A percentile compares a stretch with the other conserved stretches of the same genome.
These are phyloP conservation scores for Bombyx huttoni DNA, from an alignment of 2,888 invertebrate genomes.

Conservation along the genomic window DNA sequence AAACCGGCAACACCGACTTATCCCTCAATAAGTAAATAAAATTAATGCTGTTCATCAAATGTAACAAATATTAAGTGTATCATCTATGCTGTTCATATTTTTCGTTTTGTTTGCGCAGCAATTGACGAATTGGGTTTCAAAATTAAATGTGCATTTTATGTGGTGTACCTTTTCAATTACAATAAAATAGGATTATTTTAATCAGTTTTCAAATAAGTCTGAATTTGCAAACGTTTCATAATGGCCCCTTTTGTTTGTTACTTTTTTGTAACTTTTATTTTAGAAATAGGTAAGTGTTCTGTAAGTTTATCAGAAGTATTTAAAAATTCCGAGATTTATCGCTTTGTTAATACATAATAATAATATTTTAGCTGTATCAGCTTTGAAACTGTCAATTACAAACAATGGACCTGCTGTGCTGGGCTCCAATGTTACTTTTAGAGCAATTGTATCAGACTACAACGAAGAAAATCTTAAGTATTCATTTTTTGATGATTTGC, in stretches of 20 bases:
- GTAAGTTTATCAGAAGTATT: neutral
- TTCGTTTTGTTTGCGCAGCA: too few species aligned
- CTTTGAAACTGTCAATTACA: slow-evolving; percentile 58
- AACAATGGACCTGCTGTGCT: slow-evolving; percentile 79
- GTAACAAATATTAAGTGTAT: too few species aligned
- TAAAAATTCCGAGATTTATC: too few species aligned
- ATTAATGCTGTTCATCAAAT: too few species aligned
- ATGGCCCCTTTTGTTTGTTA: slow-evolving; percentile 33
- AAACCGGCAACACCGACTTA: too few species aligned
- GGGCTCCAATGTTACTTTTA: slow-evolving; percentile 80
- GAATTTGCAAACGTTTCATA: slow-evolving; percentile 5
- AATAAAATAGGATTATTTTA: too few species aligned
- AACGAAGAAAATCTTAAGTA: slow-evolving; percentile 53
- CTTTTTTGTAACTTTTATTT: slow-evolving; percentile 30
- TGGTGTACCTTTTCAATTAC: too few species aligned
- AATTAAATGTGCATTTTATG: too few species aligned
- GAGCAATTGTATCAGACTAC: slow-evolving; percentile 68
- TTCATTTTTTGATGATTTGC: slow-evolving; percentile 75
- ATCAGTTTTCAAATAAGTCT: too few species aligned
- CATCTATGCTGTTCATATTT: too few species aligned
- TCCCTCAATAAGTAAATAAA: too few species aligned
- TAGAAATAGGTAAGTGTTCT: slow-evolving; percentile 24
- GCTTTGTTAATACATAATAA: neutral
- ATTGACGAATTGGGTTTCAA: too few species aligned
- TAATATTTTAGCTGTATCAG: slow-evolving; percentile 26